Evolutionary conservation across 2,888 invertebrate species (phyloP).

Genomic region (Galerucella pusilla): DNA sequence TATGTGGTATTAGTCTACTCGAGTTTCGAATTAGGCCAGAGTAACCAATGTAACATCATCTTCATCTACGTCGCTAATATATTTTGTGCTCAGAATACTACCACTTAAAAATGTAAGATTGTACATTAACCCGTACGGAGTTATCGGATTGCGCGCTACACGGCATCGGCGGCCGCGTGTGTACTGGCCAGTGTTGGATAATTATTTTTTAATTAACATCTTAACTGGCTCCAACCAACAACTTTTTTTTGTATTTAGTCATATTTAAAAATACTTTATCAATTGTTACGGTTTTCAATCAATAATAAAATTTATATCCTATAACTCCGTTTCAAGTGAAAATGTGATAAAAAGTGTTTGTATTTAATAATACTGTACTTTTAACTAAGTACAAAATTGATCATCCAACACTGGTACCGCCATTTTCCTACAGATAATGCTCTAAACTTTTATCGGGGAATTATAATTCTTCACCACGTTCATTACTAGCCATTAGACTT

Average conservation of each 20-base stretch:
- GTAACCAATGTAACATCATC: slow-evolving; percentile 61
- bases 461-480: slow-evolving; percentile 7
- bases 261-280: too few species aligned
- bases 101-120: slow-evolving; percentile 53
- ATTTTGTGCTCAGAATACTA: slow-evolving; percentile 53
- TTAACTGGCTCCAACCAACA: not conserved
- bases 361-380: not conserved
- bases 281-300: too few species aligned
- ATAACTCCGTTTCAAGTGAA: too few species aligned
- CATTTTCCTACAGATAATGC: slow-evolving; percentile 8
- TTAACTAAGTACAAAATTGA: slow-evolving; percentile 2
- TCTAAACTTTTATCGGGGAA: not conserved
- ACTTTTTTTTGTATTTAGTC: too few species aligned
- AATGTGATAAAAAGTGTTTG: too few species aligned
- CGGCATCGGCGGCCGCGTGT: slow-evolving; percentile 33
- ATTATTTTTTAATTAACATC: not conserved
- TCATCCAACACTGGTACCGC: not conserved
- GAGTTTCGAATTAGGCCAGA: slow-evolving; percentile 66
- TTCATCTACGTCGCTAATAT: slow-evolving; percentile 60
- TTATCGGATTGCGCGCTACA: slow-evolving; percentile 45
- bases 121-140: slow-evolving; percentile 54
- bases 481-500: not conserved
- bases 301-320: too few species aligned
- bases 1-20: slow-evolving; percentile 66
- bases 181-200: slow-evolving; percentile 14